Evolutionary conservation across 2,113 vertebrate genomes (phyloP).

Genomic region (human (Homo sapiens)): GRCh38 chr6:105039501-105040000

Average conservation of each 20-base stretch:
- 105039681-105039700: not conserved
- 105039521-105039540: not conserved
- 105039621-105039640: not conserved
- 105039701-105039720: not conserved
- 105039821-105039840: not conserved
- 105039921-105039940: not conserved
- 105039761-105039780: not conserved
- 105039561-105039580: not conserved
- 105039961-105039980: not conserved
- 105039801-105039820: not conserved
- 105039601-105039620: not conserved
- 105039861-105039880: not conserved
- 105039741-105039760: not conserved
- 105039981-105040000: not conserved
- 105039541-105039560: not conserved
- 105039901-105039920: not conserved
- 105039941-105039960: not conserved
- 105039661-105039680: not conserved
- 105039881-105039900: not conserved
- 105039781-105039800: not conserved
- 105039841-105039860: not conserved
- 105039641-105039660: not conserved
- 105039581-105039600: not conserved
- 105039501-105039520: not conserved
- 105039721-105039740: not conserved